phyloP scores from a whole-genome alignment of 1,140 invertebrate species.

The Proctacanthus coquilletti region DNA sequence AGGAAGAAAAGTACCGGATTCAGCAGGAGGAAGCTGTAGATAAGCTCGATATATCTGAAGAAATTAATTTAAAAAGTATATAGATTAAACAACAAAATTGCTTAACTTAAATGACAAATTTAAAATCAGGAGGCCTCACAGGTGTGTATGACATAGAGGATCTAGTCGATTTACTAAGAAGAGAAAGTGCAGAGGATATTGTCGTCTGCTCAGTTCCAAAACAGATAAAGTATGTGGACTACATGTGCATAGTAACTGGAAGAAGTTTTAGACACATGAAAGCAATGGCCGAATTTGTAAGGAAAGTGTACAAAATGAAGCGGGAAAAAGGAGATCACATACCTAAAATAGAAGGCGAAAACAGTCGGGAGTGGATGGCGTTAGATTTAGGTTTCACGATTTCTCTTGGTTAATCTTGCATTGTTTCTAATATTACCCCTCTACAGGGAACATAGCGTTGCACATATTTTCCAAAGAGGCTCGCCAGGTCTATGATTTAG shows the following conservation, averaged over 20 bases:
- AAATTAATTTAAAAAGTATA: conserved; percentile 34
- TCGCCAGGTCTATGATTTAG: conserved; percentile 67
- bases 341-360: conserved; percentile 61
- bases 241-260: conserved; percentile 62
- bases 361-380: conserved; percentile 68
- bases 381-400: conserved; percentile 87
- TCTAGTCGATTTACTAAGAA: conserved; percentile 54
- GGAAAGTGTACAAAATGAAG: conserved; percentile 65
- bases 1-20: conserved; percentile 39
- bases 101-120: conserved; percentile 6
- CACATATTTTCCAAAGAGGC: conserved; percentile 65
- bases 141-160: conserved; percentile 82
- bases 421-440: conserved; percentile 9
- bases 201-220: conserved; percentile 63
- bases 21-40: conserved; percentile 28
- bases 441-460: conserved; percentile 73
- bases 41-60: conserved; percentile 33
- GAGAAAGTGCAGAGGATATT: conserved; percentile 64
- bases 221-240: conserved; percentile 63
- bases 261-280: conserved; percentile 56
- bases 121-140: conserved; percentile 46
- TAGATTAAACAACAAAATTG: conserved; percentile 6
- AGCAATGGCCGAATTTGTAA: conserved; percentile 59
- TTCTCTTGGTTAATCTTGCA: not conserved
- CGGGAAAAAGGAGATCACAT: conserved; percentile 43